Conservation (phyloP, 2,113 vertebrate species). For the Atrichornis clamosus region DNA sequence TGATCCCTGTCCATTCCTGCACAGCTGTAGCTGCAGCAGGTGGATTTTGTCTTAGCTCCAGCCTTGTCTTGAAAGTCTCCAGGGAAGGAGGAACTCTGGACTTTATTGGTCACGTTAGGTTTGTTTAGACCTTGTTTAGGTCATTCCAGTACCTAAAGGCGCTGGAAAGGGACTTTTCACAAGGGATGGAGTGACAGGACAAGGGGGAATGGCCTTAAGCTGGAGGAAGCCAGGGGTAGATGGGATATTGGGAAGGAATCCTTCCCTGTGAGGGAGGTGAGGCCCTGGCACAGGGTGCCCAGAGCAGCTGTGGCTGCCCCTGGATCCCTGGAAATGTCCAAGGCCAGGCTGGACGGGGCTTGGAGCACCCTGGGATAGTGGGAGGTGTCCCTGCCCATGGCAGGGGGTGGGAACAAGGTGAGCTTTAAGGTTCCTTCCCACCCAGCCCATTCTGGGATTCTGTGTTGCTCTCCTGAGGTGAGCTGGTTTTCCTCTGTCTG, state of each 20-base stretch:
- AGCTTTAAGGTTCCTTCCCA: not conserved
- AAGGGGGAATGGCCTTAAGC: not conserved
- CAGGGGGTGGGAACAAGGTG: fast-evolving
- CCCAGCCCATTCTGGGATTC: not conserved
- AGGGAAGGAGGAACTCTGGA: not conserved
- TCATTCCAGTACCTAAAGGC: not conserved
- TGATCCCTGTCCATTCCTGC: not conserved
- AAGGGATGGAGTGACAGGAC: not conserved
- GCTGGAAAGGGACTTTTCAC: not conserved
- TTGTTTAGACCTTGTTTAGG: not conserved
- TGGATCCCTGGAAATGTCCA: not conserved
- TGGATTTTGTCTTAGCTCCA: not conserved
- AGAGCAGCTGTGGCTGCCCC: not conserved
- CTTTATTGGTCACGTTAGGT: not conserved
- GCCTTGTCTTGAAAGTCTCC: not conserved
- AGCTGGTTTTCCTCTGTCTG: not conserved
- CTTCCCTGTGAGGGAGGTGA: fast-evolving
- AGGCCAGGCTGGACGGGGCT: not conserved
- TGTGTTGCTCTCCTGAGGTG: not conserved
- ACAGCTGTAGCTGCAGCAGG: not conserved
- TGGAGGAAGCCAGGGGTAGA: fast-evolving
- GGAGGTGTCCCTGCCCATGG: not conserved
- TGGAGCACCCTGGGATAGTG: not conserved
- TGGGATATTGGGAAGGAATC: not conserved
- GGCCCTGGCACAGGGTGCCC: not conserved